Conservation (phyloP, 2,797 vertebrate genomes). For the Danio kyathit region DNA sequence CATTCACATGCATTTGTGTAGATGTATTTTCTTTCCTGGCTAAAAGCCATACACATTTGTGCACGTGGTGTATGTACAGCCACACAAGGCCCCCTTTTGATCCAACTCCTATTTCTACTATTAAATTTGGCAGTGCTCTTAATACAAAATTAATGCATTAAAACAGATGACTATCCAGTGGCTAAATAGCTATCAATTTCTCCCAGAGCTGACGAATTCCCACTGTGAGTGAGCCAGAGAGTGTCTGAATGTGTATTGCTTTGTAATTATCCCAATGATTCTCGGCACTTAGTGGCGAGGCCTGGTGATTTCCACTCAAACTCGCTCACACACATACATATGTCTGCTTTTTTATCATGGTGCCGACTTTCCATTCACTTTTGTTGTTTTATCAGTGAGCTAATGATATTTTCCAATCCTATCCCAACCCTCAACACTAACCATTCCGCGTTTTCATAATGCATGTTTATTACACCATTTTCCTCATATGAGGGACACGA, state of each 20-base stretch:
- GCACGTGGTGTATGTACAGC: background rate
- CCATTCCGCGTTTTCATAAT: background rate
- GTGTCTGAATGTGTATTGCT: conserved; percentile 79
- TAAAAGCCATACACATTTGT: background rate
- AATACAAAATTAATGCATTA: conserved; percentile 86
- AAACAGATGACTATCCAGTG: conserved; percentile 81
- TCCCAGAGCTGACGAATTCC: conserved; percentile 78
- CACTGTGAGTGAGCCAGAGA: conserved; percentile 74
- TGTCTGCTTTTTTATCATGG: conserved; percentile 1
- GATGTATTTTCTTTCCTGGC: background rate
- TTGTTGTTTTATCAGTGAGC: conserved; percentile 3
- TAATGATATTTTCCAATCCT: conserved; percentile 10
- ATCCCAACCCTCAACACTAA: conserved; percentile 42
- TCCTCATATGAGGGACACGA: background rate
- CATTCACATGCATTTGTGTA: background rate
- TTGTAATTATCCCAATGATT: conserved; percentile 77
- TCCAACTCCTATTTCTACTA: conserved; percentile 77
- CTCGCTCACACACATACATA: conserved; percentile 52
- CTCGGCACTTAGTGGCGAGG: conserved; percentile 73
- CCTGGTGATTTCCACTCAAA: conserved; percentile 60
- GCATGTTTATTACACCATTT: background rate
- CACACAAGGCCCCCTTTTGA: conserved; percentile 69
- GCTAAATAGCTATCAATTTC: conserved; percentile 85
- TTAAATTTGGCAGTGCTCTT: conserved; percentile 81
- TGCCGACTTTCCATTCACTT: conserved; percentile 19